Conservation (phyloP, 2,797 vertebrate genomes). For the Taeniopygia guttata region DNA sequence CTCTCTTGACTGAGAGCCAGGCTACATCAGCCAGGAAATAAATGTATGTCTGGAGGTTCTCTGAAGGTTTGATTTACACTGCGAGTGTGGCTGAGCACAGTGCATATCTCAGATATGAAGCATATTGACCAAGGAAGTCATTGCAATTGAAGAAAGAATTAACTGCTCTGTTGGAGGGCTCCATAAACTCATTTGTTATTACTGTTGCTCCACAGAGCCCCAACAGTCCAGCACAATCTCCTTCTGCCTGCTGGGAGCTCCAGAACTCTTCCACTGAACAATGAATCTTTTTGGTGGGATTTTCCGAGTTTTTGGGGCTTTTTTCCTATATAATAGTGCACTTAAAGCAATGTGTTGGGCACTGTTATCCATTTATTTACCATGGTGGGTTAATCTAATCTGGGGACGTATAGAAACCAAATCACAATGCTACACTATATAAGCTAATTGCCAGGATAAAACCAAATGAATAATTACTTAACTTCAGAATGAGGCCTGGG, state of each 20-base stretch:
- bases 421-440: constrained; percentile 81
- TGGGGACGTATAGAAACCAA: constrained; percentile 78
- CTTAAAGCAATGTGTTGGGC: constrained; percentile 67
- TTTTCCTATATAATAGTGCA: constrained; percentile 36
- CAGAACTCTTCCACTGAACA: constrained; percentile 16
- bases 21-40: neutral
- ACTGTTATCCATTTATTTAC: constrained; percentile 77
- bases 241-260: constrained; percentile 48
- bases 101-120: neutral
- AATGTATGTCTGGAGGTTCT: neutral
- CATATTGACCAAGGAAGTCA: constrained; percentile 52
- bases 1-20: neutral
- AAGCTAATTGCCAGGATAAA: constrained; percentile 85
- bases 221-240: constrained; percentile 64
- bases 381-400: constrained; percentile 78
- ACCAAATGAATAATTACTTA: constrained; percentile 86
- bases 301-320: neutral
- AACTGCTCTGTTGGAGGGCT: constrained; percentile 49
- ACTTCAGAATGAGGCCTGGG: constrained; percentile 82
- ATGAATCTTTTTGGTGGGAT: neutral
- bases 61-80: neutral
- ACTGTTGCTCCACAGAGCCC: constrained; percentile 52
- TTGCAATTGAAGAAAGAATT: constrained; percentile 32
- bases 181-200: constrained; percentile 47
- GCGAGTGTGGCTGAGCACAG: neutral